Evolutionary conservation across 2,797 vertebrate species (phyloP).

Genomic region (Sphenopsis melanotis): DNA sequence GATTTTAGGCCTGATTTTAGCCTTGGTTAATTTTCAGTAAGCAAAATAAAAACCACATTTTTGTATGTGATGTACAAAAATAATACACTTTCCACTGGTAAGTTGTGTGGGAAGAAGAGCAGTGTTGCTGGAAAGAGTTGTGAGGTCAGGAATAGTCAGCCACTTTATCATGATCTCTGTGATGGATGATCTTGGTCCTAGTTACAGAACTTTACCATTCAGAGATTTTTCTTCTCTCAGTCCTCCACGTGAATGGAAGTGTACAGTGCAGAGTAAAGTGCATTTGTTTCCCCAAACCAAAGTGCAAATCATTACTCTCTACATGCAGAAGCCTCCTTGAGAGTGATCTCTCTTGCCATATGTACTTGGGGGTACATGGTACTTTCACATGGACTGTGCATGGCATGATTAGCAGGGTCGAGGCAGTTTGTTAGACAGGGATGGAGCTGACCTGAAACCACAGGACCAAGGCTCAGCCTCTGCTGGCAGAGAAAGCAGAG

Average conservation of each 20-base stretch:
- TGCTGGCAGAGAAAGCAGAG: not conserved
- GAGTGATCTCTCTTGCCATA: not conserved
- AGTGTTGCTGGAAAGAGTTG: not conserved
- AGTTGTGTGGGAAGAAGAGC: conserved; percentile 1
- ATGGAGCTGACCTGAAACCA: not conserved
- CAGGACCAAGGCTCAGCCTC: not conserved
- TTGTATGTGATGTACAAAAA: not conserved
- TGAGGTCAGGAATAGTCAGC: not conserved
- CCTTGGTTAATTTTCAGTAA: conserved; percentile 1
- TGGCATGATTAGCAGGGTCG: not conserved
- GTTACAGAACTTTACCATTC: not conserved
- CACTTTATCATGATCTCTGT: not conserved
- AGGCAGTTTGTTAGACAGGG: not conserved
- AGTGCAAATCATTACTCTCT: not conserved
- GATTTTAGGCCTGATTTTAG: not conserved
- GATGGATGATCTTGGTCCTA: not conserved
- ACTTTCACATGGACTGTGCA: fast-evolving
- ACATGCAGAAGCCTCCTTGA: not conserved
- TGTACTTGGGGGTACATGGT: fast-evolving
- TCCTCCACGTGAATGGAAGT: not conserved
- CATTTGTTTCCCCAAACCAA: not conserved
- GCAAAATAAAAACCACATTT: conserved; percentile 21
- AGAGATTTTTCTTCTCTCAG: not conserved
- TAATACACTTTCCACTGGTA: conserved; percentile 8
- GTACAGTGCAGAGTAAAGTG: not conserved